Base-by-base conservation (phyloP, 2,797 vertebrate species). In the Arnoldichthys spilopterus region DNA sequence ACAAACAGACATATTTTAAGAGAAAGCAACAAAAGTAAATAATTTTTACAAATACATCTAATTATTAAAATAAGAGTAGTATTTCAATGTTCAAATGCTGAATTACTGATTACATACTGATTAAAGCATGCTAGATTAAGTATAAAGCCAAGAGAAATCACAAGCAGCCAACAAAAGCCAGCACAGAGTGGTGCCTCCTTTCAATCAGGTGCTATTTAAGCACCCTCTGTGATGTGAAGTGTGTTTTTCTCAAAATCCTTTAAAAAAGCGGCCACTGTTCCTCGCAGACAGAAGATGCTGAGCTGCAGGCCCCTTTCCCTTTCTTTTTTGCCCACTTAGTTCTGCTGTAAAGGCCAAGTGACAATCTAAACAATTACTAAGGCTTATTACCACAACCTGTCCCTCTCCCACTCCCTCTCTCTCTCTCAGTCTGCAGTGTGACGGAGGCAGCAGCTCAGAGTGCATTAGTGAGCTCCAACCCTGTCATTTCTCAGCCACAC, bases 341-440 rank as follows among this genome's bases (percentile, higher is more conserved):
- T 90, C 89, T 79, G 85, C 83, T 8, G 77, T 77, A 93, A 94
- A 94, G 91, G 93, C 90, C 91, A 93, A 92, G 90, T 93, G 92
- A 92, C 92, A 93, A 92, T 93, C 91, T 89, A 87, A 91, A 89
- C 91, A 93, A 93, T 93, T 92, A 92, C 92, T 85, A 77, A 9
- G 86, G 80, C 85, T 90, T 88, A 92, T 92, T 93, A 92, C 89
- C 87, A 90, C 89, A 83, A 86, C 26, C 66, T 63, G 37, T 90
- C 86, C 20, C 61, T 80, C 71, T 59, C 63, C 30, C 69, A 22
- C 53, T 72, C 53, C 22, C 66, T 54, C 78, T 70, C 72, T 73
- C 51, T 79, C 74, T 74, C 22, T 63, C 51, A 70, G 74, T 76
- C 74, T 70, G 53, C 63, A 63, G 75, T 63, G 32, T 71, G 49